Percentiles rank a stretch among this genome's conserved stretches.
phyloP scores from a whole-genome alignment of 1,140 invertebrate genomes.

The Homarus americanus region DNA sequence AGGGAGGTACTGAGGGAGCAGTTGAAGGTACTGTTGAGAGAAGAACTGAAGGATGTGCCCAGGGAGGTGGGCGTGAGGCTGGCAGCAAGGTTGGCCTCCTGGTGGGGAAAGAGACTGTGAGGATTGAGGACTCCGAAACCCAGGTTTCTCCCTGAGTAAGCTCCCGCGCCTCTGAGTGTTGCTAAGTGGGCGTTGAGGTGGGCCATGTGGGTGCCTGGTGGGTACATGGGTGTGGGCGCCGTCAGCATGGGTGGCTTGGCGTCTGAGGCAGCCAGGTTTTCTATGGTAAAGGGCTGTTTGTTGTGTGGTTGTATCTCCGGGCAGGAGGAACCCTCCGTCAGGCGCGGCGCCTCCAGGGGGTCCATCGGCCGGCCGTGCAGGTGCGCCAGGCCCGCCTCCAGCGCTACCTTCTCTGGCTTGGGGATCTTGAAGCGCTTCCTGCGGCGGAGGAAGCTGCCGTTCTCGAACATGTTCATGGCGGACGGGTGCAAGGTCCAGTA shows the following conservation, averaged over 20 bases:
- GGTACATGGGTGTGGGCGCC: conserved; percentile 63
- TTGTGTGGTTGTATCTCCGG: conserved; percentile 42
- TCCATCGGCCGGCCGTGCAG: conserved; percentile 54
- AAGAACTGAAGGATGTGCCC: conserved; percentile 52
- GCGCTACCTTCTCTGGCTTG: conserved; percentile 61
- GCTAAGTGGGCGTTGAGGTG: conserved; percentile 66
- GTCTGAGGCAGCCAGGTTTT: conserved; percentile 60
- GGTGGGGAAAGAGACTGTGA: conserved; percentile 16
- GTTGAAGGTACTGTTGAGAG: conserved; percentile 39
- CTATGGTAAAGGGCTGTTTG: conserved; percentile 61
- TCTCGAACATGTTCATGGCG: conserved; percentile 71
- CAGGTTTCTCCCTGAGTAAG: conserved; percentile 32
- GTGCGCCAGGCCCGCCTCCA: conserved; percentile 63
- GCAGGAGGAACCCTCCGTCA: conserved; percentile 52
- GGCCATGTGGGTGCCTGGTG: conserved; percentile 39
- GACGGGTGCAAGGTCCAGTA: conserved; percentile 68
- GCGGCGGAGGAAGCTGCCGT: conserved; percentile 65
- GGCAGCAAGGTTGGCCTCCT: conserved; percentile 38
- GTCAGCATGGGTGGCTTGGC: conserved; percentile 66
- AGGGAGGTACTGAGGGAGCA: conserved; percentile 52
- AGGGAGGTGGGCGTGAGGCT: conserved; percentile 34
- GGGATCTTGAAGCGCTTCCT: conserved; percentile 66
- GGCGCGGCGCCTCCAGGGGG: conserved; percentile 51
- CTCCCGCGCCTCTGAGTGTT: conserved; percentile 40
- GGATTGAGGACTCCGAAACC: conserved; percentile 29